phyloP scores from a whole-genome alignment of 2,113 vertebrate genomes.

The Saimiri boliviensis region DNA sequence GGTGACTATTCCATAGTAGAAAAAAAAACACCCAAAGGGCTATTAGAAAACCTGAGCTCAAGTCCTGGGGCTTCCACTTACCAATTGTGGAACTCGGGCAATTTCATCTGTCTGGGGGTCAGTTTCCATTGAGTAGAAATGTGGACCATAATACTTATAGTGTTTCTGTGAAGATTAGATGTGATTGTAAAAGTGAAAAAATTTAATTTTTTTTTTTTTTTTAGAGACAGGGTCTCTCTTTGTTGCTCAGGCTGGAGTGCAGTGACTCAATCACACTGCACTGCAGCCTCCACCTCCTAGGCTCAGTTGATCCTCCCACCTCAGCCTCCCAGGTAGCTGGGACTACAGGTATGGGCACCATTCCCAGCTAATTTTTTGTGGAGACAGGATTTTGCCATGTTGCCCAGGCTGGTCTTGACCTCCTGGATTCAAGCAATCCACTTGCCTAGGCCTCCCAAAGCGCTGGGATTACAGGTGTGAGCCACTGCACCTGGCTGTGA shows the following conservation, averaged over 20 bases:
- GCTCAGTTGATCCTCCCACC: too few relatives aligned
- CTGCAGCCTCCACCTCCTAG: too few relatives aligned
- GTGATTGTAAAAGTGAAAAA: not conserved
- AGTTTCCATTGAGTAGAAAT: not conserved
- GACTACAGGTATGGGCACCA: too few relatives aligned
- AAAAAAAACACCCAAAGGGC: not conserved
- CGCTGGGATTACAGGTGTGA: too few relatives aligned
- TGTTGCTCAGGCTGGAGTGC: not conserved
- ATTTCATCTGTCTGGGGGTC: not conserved
- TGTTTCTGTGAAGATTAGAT: not conserved
- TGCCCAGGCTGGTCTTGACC: too few relatives aligned
- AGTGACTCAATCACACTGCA: too few relatives aligned
- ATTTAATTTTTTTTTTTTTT: not conserved
- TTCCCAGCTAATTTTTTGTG: too few relatives aligned
- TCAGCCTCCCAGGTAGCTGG: too few relatives aligned
- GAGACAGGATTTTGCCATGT: too few relatives aligned
- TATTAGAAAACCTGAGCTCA: not conserved
- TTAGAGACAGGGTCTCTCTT: too few relatives aligned
- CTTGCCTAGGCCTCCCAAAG: too few relatives aligned
- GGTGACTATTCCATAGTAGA: not conserved
- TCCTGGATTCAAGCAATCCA: too few relatives aligned
- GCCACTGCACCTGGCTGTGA: not conserved
- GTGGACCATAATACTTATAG: not conserved
- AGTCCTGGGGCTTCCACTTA: not conserved
- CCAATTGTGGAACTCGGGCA: accelerated